Percentiles rank a stretch among this genome's conserved stretches.
Evolutionary conservation across 2,113 vertebrate genomes (phyloP).

Genomic region (Pseudopipra pipra): DNA sequence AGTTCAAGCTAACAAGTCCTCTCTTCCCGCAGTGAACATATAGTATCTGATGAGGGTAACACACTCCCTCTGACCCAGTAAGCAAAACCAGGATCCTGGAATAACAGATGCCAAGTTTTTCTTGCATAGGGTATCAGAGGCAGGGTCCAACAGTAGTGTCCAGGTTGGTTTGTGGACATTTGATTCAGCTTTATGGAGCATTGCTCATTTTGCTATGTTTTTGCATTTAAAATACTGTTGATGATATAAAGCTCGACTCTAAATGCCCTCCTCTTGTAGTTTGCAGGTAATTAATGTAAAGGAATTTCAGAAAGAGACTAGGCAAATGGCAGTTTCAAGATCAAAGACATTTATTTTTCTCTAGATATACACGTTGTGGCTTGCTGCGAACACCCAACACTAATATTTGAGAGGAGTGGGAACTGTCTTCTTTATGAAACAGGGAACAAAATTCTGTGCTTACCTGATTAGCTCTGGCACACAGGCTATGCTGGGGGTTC

Average conservation of each 20-base stretch:
- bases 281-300: not conserved
- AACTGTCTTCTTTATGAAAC: not conserved
- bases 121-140: not conserved
- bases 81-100: not conserved
- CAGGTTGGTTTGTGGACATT: not conserved
- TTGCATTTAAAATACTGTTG: not conserved
- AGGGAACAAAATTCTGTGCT: not conserved
- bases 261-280: not conserved
- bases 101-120: not conserved
- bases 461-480: conserved; percentile 80
- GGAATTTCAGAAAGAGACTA: not conserved
- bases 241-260: not conserved
- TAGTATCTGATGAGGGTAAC: not conserved
- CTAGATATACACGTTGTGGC: not conserved
- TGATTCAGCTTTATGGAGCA: not conserved
- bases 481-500: conserved; percentile 73
- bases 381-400: not conserved
- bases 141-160: not conserved
- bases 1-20: not conserved
- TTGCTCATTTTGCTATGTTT: not conserved
- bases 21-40: not conserved
- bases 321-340: not conserved
- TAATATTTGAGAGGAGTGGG: not conserved
- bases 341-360: not conserved
- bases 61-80: not conserved